phyloP scores from a whole-genome alignment of 1,140 invertebrate genomes.

The Eumeta japonica region DNA sequence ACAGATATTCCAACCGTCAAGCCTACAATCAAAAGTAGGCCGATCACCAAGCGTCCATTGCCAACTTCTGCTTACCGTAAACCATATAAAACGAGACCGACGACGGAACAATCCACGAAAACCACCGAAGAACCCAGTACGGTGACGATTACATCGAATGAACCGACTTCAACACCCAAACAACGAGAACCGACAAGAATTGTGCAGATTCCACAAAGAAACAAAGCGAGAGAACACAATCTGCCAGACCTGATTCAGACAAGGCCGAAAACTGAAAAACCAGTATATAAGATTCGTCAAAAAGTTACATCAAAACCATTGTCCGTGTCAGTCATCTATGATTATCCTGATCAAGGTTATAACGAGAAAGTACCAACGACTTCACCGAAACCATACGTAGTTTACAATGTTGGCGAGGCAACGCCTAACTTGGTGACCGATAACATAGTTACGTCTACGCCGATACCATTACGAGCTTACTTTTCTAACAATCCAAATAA shows the following conservation, averaged over 20 bases:
- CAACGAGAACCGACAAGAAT: conserved; percentile 34
- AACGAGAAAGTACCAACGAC: conserved; percentile 40
- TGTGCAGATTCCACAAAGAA: conserved; percentile 28
- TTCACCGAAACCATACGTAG: conserved; percentile 49
- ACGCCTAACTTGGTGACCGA: conserved; percentile 26
- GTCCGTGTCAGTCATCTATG: conserved; percentile 44
- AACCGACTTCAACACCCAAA: conserved; percentile 34
- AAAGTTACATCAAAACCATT: conserved; percentile 53
- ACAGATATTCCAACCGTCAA: conserved; percentile 33
- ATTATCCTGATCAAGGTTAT: conserved; percentile 41
- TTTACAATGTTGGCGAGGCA: conserved; percentile 51
- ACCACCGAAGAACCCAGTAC: conserved; percentile 48
- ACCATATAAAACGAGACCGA: conserved; percentile 48
- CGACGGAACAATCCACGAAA: conserved; percentile 30
- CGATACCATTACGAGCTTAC: conserved; percentile 61
- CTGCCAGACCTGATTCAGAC: conserved; percentile 32
- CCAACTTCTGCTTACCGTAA: conserved; percentile 26
- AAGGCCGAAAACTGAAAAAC: conserved; percentile 44
- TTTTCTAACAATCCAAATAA: conserved; percentile 60
- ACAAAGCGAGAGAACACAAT: conserved; percentile 35
- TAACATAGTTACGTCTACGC: conserved; percentile 54
- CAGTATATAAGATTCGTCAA: conserved; percentile 40
- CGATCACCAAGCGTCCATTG: conserved; percentile 22
- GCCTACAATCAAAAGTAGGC: conserved; percentile 33
- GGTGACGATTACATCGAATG: conserved; percentile 31